Conservation (phyloP, 64 coral and sea anemone species). For the Astreopora myriophthalma region DNA sequence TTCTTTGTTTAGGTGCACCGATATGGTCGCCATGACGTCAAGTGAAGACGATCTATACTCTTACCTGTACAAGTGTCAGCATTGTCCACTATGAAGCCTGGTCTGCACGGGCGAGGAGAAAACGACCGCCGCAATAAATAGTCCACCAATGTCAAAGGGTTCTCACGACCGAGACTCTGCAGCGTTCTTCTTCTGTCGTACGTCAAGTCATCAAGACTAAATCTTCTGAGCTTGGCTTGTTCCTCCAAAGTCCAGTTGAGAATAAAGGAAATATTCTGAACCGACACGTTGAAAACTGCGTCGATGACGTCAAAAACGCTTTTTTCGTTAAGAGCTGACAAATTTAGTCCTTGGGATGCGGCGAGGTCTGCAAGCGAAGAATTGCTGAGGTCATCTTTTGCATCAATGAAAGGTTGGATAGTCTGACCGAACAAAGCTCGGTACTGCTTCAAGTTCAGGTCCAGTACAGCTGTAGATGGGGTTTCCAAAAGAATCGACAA, state of each 20-base stretch:
- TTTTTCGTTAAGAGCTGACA: slow-evolving; percentile 28
- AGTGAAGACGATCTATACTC: no score
- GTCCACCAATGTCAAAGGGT: neutral
- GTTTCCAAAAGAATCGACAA: slow-evolving; percentile 46
- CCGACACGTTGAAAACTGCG: slow-evolving; percentile 19
- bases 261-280: slow-evolving; percentile 64
- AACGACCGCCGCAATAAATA: no score
- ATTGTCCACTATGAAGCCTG: neutral
- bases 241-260: slow-evolving; percentile 51
- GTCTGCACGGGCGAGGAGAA: neutral
- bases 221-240: slow-evolving; percentile 43
- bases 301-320: slow-evolving; percentile 51
- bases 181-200: slow-evolving; percentile 14
- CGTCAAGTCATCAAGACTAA: slow-evolving; percentile 39
- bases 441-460: slow-evolving; percentile 57
- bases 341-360: neutral
- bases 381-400: slow-evolving; percentile 15
- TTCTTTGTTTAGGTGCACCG: no score
- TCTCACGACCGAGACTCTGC: neutral
- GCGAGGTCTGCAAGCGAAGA: slow-evolving; percentile 6
- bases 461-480: neutral
- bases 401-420: slow-evolving; percentile 41
- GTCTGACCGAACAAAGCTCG: neutral
- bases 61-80: neutral
- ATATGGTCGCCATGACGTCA: no score